Percentiles rank a stretch among this genome's conserved stretches.
These are phyloP conservation scores for Drosophila mauritiana DNA, from an alignment of 1,140 invertebrate genomes.

Conservation along the genomic window DNA sequence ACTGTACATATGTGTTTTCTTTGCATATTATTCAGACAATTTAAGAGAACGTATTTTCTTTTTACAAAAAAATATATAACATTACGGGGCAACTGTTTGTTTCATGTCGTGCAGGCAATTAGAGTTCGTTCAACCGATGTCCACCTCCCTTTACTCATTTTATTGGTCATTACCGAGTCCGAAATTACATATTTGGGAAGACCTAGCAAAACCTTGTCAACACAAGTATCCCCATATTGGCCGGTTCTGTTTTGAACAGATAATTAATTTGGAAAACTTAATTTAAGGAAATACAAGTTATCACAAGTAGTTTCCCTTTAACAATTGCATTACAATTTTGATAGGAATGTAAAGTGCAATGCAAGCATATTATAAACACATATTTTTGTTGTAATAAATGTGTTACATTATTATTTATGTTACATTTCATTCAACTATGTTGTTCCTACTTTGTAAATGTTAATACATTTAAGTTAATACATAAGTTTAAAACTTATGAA, in stretches of 20 bases:
- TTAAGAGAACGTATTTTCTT: conserved; percentile 7
- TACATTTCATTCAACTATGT: too few relatives aligned
- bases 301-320: background rate
- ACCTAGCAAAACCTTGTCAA: conserved; percentile 48
- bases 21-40: conserved; percentile 1
- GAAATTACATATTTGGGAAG: conserved; percentile 48
- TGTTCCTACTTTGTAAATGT: too few relatives aligned
- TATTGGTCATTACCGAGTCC: conserved; percentile 36
- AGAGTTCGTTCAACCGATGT: conserved; percentile 23
- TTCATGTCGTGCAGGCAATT: background rate
- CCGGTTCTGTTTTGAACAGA: background rate
- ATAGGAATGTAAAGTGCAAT: too few relatives aligned
- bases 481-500: too few relatives aligned
- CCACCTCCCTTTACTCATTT: background rate
- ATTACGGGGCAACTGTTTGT: background rate
- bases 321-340: too few relatives aligned
- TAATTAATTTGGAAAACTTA: conserved; percentile 18
- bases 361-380: too few relatives aligned
- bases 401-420: too few relatives aligned
- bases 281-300: background rate
- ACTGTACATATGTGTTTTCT: conserved; percentile 8
- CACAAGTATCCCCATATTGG: conserved; percentile 21
- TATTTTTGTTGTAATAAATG: too few relatives aligned
- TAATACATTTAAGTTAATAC: too few relatives aligned
- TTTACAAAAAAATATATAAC: background rate